A percentile compares a stretch with the other conserved stretches of the same genome.
Conservation (phyloP, 2,113 vertebrate species). For the Scopus umbretta region DNA sequence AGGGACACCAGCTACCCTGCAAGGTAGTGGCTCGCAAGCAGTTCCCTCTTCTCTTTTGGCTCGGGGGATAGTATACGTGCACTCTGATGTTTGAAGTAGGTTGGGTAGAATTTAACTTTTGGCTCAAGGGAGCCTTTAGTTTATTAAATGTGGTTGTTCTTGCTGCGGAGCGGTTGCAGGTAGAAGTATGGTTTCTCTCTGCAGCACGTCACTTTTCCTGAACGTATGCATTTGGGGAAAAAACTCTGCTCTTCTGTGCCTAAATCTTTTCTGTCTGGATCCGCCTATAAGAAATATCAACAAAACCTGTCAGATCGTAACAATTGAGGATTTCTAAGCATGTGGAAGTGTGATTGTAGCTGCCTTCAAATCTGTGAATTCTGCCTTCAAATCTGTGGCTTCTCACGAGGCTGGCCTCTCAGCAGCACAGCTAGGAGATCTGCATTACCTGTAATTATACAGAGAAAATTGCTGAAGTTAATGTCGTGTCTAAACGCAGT, state of each 20-base stretch:
- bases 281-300: not conserved
- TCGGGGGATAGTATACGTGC: not conserved
- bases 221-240: not conserved
- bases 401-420: not conserved
- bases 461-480: not conserved
- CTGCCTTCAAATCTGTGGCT: no score
- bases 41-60: not conserved
- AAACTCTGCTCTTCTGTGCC: not conserved
- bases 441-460: conserved; percentile 4
- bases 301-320: not conserved
- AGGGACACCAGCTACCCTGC: not conserved
- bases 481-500: rapidly evolving
- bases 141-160: conserved; percentile 34
- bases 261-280: not conserved
- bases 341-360: not conserved
- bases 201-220: not conserved
- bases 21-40: not conserved
- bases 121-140: conserved; percentile 6
- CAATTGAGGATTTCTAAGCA: not conserved
- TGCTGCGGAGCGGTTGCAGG: not conserved
- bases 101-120: conserved; percentile 3
- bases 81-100: not conserved
- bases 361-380: not conserved
- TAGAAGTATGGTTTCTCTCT: not conserved
- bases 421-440: not conserved